Evolutionary conservation across 2,888 invertebrate genomes (phyloP), one percentile per base, ranked within the genome.

Genomic region (Selenia dentaria): DNA sequence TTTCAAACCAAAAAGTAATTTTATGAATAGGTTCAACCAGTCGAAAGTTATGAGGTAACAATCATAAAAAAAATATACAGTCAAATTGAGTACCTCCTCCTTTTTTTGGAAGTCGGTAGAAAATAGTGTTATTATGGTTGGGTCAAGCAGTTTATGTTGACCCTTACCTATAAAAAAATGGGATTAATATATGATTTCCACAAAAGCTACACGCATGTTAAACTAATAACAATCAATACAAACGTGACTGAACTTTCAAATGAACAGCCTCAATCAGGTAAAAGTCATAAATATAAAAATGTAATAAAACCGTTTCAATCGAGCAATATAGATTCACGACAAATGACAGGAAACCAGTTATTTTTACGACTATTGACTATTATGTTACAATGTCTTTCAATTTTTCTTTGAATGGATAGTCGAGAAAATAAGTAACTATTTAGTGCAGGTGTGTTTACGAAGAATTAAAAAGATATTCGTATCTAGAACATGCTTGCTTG

Each of bases 241-340:
- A 24, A 39, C 45, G 34, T 46, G 46, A 40, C 20, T n/a, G 6
- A 1, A 16, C 11, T 31, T 35, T 22, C 14, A 35, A 36, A 46
- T 14, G 3, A 28, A 28, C 12, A 10, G 6, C 35, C 34, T 39
- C 31, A 20, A 26, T 40, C 31, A 28, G 40, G 46, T 31, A 35
- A 46, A 46, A 40, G 46, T 12, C 12, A 36, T 46, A 35, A 29
- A 40, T 29, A 46, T 31, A 35, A 40, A 46, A 34, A 31, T n/a
- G 39, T 31, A 46, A 46, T 46, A 46, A 46, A 46, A 46, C 26
- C 39, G 31, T 40, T 46, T 35, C 40, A 46, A 35, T 46, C 46
- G 46, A 46, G 40, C 40, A 31, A 46, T 46, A 46, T 22, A 24
- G 40, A 46, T 46, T 40, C 46, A 46, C 35, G 39, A 46, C 46